These are phyloP conservation scores for Anneissia japonica DNA, from an alignment of 35 echinoderm and acorn worm species.

Conservation along the genomic window DNA sequence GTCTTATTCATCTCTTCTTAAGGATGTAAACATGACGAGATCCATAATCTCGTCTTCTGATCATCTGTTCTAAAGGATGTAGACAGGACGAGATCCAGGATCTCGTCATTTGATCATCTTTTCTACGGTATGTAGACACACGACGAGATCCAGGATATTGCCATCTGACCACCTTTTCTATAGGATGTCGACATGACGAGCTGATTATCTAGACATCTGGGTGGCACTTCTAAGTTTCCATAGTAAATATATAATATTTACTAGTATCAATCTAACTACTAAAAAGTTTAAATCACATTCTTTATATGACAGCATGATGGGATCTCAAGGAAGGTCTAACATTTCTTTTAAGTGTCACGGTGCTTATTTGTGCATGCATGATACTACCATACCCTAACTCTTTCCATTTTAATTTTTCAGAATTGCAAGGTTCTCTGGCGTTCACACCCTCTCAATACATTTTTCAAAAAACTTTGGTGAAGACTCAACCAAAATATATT, in stretches of 20 bases:
- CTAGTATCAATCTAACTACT: too few species aligned
- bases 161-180: too few species aligned
- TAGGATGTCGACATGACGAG: too few species aligned
- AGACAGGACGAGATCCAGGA: not conserved
- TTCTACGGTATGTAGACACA: not conserved
- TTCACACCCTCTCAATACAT: conserved; percentile 82
- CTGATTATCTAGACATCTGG: too few species aligned
- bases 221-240: too few species aligned
- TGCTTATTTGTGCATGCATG: too few species aligned
- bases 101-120: not conserved
- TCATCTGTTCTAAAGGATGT: not conserved
- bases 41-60: not conserved
- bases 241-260: too few species aligned
- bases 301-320: conserved; percentile 16
- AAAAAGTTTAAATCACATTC: not conserved
- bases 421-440: conserved; percentile 80
- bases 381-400: too few species aligned
- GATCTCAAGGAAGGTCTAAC: too few species aligned
- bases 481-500: conserved; percentile 81
- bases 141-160: not conserved
- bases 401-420: too few species aligned
- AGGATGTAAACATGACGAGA: not conserved
- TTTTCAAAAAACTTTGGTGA: conserved; percentile 96
- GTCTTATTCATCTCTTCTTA: not conserved
- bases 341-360: too few species aligned